Evolutionary conservation across 2,888 invertebrate genomes (phyloP), one percentile per base, ranked within the genome.

Genomic region (Hydropsyche betteni): DNA sequence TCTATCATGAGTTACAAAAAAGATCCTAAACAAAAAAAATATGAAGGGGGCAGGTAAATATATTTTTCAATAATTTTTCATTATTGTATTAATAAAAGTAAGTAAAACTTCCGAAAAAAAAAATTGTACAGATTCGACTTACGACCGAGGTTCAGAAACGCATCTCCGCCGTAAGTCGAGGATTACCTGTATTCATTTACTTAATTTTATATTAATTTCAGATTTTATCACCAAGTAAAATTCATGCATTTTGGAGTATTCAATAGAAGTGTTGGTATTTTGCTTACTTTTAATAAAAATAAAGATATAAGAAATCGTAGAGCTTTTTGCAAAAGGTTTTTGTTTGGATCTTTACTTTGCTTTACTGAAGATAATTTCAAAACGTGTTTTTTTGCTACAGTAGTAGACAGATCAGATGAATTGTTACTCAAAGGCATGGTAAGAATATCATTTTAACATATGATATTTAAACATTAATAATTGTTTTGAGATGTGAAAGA

Each of bases 261-360:
- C 64, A 86, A 84, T 74, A 86, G 86, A 71, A 84, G 82, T 79
- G 84, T 87, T 0, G 88, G 88, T 0, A 83, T 88, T 58, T 81
- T 88, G 0, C 82, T 88, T 0, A 86, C 86, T 76, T 83, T 87
- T 0, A 84, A 84, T 74, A 77, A 81, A 5, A 80, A 74, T 5
- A 81, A 74, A 1, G 83, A 84, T 52, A 82, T 81, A 81, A 86
- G 68, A 81, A 86, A 83, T 6, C 84, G 84, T 53, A 86, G 86
- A 86, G 79, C 80, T 0, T 80, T 81, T 74, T 84, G 81, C 77
- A 91, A 91, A 80, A 85, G 90, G 76, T 89, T 94, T 34, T 89
- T 93, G 85, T 90, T 85, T 81, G 94, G 95, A 0, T 90, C 93
- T 0, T 84, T 95, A 16, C 82, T 96, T 0, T 90, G 93, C 75